Evolutionary conservation across 2,888 invertebrate genomes (phyloP).

Genomic region (Nomada ferruginata): DNA sequence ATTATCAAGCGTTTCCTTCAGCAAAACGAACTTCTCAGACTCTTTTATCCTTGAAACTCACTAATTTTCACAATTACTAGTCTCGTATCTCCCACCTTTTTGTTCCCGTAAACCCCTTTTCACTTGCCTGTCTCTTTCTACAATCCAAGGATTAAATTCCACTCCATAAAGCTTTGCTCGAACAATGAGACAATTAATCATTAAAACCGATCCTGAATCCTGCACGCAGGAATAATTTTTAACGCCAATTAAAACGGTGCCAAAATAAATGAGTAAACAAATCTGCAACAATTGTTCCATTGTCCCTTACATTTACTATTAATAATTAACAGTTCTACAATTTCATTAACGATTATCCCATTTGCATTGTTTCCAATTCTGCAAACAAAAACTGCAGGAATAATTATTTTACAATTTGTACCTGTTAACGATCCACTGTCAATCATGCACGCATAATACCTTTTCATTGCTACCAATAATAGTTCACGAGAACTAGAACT

Average conservation of each 20-base stretch:
- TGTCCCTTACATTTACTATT: no score
- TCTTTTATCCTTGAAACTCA: background rate
- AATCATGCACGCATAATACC: background rate
- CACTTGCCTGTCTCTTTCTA: background rate
- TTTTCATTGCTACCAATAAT: background rate
- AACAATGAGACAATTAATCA: background rate
- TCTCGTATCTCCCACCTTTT: background rate
- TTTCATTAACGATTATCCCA: no score
- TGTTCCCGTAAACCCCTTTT: background rate
- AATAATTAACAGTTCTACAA: no score
- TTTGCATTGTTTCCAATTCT: no score
- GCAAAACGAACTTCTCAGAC: background rate
- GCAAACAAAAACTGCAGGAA: no score
- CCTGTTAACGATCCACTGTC: no score
- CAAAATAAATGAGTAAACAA: background rate
- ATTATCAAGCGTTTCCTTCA: background rate
- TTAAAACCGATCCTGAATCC: background rate
- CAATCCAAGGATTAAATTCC: background rate
- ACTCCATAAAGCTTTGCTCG: background rate
- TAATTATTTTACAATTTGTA: no score
- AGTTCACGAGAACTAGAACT: background rate
- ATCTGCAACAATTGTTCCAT: no score
- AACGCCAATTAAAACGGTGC: background rate
- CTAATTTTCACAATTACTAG: background rate
- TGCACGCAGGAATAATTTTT: background rate